These are phyloP conservation scores for Cryptoblepharus egeriae DNA, from an alignment of 2,797 vertebrate species.

Conservation along the genomic window DNA sequence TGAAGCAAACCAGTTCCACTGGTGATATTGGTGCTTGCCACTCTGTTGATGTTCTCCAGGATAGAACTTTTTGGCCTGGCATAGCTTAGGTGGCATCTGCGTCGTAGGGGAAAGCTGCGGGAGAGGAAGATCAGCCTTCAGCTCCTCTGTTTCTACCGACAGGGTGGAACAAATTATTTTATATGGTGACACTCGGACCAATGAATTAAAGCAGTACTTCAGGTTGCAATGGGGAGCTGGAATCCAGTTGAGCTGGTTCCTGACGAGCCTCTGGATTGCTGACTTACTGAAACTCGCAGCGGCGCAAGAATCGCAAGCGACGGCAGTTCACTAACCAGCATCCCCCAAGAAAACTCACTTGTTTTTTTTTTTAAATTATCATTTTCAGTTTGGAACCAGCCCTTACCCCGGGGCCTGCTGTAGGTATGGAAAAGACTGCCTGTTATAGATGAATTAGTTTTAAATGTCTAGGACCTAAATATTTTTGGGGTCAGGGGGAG, in stretches of 20 bases:
- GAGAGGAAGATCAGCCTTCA: no score
- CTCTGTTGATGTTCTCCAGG: no score
- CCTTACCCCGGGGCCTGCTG: neutral
- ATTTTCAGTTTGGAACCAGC: neutral
- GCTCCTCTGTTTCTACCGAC: neutral
- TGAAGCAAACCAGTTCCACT: neutral
- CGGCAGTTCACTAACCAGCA: neutral
- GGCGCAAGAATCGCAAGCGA: neutral
- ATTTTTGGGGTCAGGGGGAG: neutral
- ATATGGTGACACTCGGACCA: neutral
- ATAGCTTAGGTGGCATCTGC: neutral
- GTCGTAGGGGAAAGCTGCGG: neutral
- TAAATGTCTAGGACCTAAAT: no score
- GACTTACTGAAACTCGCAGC: constrained; percentile 6
- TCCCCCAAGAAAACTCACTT: neutral
- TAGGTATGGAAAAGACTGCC: neutral
- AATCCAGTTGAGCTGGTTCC: constrained; percentile 15
- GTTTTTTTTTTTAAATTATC: no score
- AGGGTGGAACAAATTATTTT: no score
- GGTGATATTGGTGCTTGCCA: no score
- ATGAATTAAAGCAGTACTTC: neutral
- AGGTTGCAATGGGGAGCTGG: neutral
- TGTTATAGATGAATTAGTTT: neutral
- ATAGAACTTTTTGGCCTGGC: neutral
- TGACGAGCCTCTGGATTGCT: neutral